A percentile compares a stretch with the other conserved stretches of the same genome.
phyloP scores from a whole-genome alignment of 2,888 invertebrate species.

The Athalia rosae region DNA sequence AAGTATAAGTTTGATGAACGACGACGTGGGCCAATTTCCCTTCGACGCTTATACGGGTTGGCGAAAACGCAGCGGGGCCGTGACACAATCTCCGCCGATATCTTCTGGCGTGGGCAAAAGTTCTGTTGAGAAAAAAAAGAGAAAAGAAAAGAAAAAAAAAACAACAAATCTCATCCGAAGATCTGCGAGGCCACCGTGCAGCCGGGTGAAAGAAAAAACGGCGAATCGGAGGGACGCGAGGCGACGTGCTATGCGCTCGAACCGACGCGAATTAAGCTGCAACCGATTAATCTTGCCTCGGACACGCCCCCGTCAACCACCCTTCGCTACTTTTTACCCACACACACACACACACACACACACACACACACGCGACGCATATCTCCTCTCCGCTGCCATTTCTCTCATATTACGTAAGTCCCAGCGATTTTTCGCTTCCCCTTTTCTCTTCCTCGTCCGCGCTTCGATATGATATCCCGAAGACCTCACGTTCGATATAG shows the following conservation, averaged over 20 bases:
- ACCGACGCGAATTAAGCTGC: slow-evolving; percentile 60
- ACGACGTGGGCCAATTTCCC: too few relatives aligned
- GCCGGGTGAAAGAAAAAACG: background rate
- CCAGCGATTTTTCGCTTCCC: slow-evolving; percentile 35
- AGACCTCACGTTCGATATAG: background rate
- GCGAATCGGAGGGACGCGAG: too few relatives aligned
- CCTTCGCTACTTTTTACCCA: slow-evolving; percentile 33
- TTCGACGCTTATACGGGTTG: too few relatives aligned
- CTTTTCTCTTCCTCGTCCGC: slow-evolving; percentile 28
- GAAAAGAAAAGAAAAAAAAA: too few relatives aligned
- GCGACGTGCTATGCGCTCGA: slow-evolving; percentile 43
- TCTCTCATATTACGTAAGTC: slow-evolving; percentile 22
- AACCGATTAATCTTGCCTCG: slow-evolving; percentile 58
- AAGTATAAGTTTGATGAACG: too few relatives aligned
- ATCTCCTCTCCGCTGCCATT: slow-evolving; percentile 3
- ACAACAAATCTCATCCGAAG: too few relatives aligned
- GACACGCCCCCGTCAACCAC: slow-evolving; percentile 52
- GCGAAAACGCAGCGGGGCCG: too few relatives aligned
- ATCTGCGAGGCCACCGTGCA: slow-evolving; percentile 38
- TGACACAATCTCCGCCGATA: too few relatives aligned
- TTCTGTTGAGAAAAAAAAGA: slow-evolving; percentile 47
- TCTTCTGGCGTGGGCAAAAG: background rate
- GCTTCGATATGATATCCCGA: slow-evolving; percentile 36
- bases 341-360: too few relatives aligned
- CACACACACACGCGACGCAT: slow-evolving; percentile 16